Percentiles rank a stretch among this genome's conserved stretches.
These are phyloP conservation scores for Candoia aspera DNA, from an alignment of 2,113 vertebrate species.

Conservation along the genomic window DNA sequence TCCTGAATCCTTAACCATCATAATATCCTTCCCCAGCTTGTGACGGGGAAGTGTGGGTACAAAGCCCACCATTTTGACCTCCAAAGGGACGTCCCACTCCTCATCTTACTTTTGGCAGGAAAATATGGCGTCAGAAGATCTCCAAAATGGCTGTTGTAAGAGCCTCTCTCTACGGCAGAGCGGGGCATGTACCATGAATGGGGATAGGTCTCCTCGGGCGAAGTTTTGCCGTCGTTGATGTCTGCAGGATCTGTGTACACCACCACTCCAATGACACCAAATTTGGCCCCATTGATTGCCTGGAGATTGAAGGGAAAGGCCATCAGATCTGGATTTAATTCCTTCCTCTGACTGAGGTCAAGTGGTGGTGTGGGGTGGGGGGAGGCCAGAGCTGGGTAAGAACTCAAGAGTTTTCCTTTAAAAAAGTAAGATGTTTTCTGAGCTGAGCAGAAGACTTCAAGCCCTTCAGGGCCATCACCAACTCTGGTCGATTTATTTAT, in stretches of 20 bases:
- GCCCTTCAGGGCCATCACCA: neutral
- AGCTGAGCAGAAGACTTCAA: neutral
- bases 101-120: conserved; percentile 74
- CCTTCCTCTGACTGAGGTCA: neutral
- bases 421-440: neutral
- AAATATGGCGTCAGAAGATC: conserved; percentile 85
- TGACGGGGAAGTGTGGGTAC: neutral
- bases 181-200: conserved; percentile 87
- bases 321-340: neutral
- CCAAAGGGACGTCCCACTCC: neutral
- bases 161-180: conserved; percentile 84
- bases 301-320: conserved; percentile 42
- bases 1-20: too few relatives aligned
- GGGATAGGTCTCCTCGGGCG: conserved; percentile 78
- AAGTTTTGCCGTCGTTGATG: conserved; percentile 81
- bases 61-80: neutral
- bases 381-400: too few relatives aligned
- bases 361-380: neutral
- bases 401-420: neutral
- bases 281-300: conserved; percentile 83
- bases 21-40: neutral
- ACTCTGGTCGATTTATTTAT: neutral
- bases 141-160: conserved; percentile 74
- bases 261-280: conserved; percentile 80
- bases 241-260: conserved; percentile 88